phyloP scores from a whole-genome alignment of 2,888 invertebrate species.

The Lasioglossum lativentre region DNA sequence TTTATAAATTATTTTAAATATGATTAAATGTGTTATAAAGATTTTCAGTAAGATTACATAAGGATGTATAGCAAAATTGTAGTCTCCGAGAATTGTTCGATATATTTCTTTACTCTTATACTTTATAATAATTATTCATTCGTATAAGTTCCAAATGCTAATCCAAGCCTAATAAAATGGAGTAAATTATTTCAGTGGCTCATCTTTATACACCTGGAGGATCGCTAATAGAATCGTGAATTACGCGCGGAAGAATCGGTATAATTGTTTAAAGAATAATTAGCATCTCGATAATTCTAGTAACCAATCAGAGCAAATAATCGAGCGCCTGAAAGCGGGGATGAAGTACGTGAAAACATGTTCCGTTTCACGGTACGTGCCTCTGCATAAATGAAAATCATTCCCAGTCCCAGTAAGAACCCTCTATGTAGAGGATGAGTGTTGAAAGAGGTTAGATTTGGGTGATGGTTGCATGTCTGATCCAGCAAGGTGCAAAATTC shows the following conservation, averaged over 20 bases:
- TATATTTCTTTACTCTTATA: too few relatives aligned
- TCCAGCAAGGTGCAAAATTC: slow-evolving; percentile 59
- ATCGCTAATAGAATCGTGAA: neutral
- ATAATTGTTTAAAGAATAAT: slow-evolving; percentile 3
- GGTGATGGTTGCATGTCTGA: slow-evolving; percentile 52
- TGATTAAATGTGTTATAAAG: neutral
- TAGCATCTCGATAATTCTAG: neutral
- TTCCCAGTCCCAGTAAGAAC: slow-evolving; percentile 35
- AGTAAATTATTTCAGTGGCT: neutral
- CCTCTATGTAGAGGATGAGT: slow-evolving; percentile 22
- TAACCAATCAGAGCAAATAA: slow-evolving; percentile 12
- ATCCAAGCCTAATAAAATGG: too few relatives aligned
- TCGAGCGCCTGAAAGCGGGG: neutral
- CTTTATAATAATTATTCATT: neutral
- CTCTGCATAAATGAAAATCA: slow-evolving; percentile 31
- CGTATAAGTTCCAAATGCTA: too few relatives aligned
- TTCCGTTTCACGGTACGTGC: slow-evolving; percentile 19
- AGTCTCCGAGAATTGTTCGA: too few relatives aligned
- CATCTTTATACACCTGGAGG: neutral
- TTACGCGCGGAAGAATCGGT: neutral
- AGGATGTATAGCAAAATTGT: too few relatives aligned
- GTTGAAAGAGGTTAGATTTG: slow-evolving; percentile 56
- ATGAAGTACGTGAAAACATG: neutral
- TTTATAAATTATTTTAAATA: neutral
- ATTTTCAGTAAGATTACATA: too few relatives aligned